A percentile compares a stretch with the other conserved stretches of the same genome.
Conservation (phyloP, 2,888 invertebrate species). For the Nemapogon koenigi region DNA sequence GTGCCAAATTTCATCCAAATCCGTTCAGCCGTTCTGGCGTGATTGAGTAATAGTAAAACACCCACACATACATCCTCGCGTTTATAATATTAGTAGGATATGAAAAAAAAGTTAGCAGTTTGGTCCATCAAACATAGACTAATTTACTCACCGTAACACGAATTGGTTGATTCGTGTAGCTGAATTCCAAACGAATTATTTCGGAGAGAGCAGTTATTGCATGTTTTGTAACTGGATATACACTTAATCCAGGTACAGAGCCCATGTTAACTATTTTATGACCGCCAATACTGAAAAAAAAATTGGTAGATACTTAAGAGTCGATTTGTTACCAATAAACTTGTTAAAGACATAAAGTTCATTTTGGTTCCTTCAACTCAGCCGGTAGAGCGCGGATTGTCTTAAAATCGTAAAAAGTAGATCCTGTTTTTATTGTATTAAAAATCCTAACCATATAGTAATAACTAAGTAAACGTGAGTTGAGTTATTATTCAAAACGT, state of each 20-base stretch:
- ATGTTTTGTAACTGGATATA: constrained; percentile 7
- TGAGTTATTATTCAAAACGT: too few species aligned
- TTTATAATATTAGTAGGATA: neutral
- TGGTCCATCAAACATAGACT: neutral
- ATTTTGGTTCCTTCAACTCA: too few species aligned
- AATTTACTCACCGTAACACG: constrained; percentile 9
- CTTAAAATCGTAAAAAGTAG: too few species aligned
- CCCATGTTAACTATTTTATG: constrained; percentile 1
- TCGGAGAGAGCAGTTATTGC: constrained; percentile 8
- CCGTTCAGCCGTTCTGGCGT: too few species aligned
- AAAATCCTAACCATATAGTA: too few species aligned
- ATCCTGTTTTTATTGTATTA: too few species aligned
- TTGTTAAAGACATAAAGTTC: too few species aligned
- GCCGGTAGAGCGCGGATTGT: too few species aligned
- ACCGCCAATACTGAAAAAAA: constrained; percentile 9
- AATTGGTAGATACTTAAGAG: neutral
- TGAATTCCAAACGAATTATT: constrained; percentile 7
- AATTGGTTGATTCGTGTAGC: constrained; percentile 6
- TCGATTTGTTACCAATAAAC: neutral
- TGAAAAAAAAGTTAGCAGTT: too few species aligned
- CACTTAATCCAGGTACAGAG: neutral
- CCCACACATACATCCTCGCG: too few species aligned
- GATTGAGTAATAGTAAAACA: too few species aligned
- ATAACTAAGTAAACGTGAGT: too few species aligned
- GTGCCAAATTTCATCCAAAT: neutral